Evolutionary conservation across 2,113 vertebrate genomes (phyloP).

Genomic region (Tachycineta bicolor): DNA sequence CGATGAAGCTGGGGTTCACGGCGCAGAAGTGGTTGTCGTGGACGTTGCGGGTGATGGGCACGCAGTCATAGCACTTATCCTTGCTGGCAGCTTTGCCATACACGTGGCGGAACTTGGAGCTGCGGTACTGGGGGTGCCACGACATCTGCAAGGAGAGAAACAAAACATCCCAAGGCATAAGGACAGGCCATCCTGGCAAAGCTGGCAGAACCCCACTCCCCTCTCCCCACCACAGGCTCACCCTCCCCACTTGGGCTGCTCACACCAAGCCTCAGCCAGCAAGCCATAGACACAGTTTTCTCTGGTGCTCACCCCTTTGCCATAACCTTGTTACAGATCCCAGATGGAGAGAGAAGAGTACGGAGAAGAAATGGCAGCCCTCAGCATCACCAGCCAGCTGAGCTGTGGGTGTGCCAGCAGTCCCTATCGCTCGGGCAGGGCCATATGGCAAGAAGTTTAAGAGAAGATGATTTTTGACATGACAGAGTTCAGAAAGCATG

Average conservation of each 20-base stretch:
- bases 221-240: not conserved
- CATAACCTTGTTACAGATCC: not conserved
- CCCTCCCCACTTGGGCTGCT: not conserved
- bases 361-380: not conserved
- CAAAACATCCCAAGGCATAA: accelerated
- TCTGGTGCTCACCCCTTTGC: not conserved
- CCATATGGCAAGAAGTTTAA: not conserved
- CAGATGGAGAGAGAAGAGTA: not conserved
- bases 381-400: not conserved
- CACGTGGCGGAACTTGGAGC: conserved; percentile 90
- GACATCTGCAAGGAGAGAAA: conserved; percentile 83
- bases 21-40: conserved; percentile 94
- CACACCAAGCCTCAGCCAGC: not conserved
- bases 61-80: conserved; percentile 83
- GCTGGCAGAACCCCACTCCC: not conserved
- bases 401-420: not conserved
- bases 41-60: conserved; percentile 89
- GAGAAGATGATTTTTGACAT: not conserved
- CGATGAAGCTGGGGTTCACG: conserved; percentile 91
- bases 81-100: conserved; percentile 85
- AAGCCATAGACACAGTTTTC: accelerated
- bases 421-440: accelerated
- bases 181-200: accelerated
- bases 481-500: not conserved
- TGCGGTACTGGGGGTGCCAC: conserved; percentile 83